Evolutionary conservation across 2,113 vertebrate species (phyloP).

Genomic region (Odocoileus virginianus): DNA sequence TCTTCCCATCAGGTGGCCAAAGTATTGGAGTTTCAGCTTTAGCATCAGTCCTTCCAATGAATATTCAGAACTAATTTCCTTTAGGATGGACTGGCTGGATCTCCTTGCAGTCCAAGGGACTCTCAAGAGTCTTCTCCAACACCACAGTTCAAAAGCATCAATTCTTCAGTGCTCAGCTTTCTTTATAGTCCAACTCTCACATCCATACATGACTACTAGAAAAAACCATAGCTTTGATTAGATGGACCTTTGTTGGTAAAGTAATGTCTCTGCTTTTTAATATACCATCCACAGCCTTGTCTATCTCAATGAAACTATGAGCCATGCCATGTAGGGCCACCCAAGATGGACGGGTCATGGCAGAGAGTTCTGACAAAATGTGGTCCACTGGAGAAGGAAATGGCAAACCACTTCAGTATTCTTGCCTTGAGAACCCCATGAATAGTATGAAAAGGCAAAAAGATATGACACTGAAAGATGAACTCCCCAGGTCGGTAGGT

Average conservation of each 20-base stretch:
- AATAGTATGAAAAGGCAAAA: not conserved
- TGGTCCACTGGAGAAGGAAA: not conserved
- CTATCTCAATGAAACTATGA: not conserved
- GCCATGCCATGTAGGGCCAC: not conserved
- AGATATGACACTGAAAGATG: not conserved
- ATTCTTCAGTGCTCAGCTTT: not conserved
- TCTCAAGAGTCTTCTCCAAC: not conserved
- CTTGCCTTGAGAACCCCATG: not conserved
- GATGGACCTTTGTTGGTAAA: not conserved
- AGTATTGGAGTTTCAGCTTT: not conserved
- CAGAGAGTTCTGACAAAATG: not conserved
- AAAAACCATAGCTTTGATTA: not conserved
- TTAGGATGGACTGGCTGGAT: not conserved
- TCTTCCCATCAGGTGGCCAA: not conserved
- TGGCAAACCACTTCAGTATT: not conserved
- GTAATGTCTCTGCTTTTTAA: not conserved
- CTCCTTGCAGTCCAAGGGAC: not conserved
- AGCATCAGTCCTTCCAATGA: not conserved
- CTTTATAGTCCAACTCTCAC: not conserved
- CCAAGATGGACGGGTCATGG: not conserved
- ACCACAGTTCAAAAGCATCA: not conserved
- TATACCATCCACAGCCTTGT: not conserved
- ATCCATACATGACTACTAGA: not conserved
- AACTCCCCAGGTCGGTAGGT: not conserved
- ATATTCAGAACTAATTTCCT: not conserved